Evolutionary conservation across 2,888 invertebrate species (phyloP).

Genomic region (Coelopa pilipes): DNA sequence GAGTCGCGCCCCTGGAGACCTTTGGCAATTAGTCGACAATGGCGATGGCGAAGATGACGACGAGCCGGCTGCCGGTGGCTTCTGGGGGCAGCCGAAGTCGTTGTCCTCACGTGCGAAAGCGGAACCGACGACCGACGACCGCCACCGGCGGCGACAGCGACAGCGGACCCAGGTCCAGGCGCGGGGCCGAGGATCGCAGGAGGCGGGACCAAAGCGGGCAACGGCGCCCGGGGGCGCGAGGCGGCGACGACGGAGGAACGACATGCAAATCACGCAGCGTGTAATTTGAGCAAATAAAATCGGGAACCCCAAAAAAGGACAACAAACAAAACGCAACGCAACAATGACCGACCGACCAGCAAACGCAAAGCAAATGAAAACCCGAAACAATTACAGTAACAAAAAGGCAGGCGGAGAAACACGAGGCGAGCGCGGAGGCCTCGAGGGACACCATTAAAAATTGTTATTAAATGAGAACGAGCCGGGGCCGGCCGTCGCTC

Average conservation of each 20-base stretch:
- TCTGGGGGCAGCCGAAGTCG: too few species aligned
- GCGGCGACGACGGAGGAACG: not conserved
- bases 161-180: too few species aligned
- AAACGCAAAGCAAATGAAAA: too few species aligned
- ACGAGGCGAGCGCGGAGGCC: not conserved
- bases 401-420: too few species aligned
- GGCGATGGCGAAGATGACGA: not conserved
- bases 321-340: not conserved
- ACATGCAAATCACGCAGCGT: constrained; percentile 27
- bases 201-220: not conserved
- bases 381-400: too few species aligned
- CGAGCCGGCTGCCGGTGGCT: not conserved
- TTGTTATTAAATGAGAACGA: constrained; percentile 30
- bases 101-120: too few species aligned
- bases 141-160: too few species aligned
- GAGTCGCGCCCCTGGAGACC: too few species aligned
- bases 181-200: not conserved
- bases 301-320: not conserved
- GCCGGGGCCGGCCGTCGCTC: not conserved
- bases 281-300: constrained; percentile 27
- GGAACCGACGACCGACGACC: too few species aligned
- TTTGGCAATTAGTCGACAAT: not conserved
- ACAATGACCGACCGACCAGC: too few species aligned
- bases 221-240: too few species aligned
- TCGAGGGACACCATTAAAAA: constrained; percentile 33